Conservation (phyloP, 1,140 invertebrate genomes). For the Solen grandis region DNA sequence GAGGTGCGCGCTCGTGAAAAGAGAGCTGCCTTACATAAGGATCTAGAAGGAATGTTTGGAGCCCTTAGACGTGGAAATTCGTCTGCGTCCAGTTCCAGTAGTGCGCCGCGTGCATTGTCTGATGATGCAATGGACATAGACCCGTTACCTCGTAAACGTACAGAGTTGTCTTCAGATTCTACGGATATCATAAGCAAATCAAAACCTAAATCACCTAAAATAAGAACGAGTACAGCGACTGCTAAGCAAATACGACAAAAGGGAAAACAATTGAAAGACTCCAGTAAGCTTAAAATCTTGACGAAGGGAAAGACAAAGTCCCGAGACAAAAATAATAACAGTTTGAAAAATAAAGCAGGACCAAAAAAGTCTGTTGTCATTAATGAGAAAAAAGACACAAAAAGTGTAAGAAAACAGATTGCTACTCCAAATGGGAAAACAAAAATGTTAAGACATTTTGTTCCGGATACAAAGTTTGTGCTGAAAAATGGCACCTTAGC, state of each 20-base stretch:
- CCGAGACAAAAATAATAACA: neutral
- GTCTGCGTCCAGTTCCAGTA: conserved; percentile 13
- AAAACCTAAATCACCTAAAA: conserved; percentile 33
- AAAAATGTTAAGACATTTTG: conserved; percentile 48
- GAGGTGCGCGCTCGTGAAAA: conserved; percentile 59
- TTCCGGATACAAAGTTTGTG: conserved; percentile 59
- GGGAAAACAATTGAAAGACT: neutral
- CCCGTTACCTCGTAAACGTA: neutral
- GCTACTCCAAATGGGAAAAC: conserved; percentile 19
- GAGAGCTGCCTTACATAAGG: conserved; percentile 55
- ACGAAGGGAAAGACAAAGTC: too few relatives aligned
- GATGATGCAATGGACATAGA: neutral
- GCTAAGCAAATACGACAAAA: neutral
- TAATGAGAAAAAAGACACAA: too few relatives aligned
- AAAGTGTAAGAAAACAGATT: too few relatives aligned
- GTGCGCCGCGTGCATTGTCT: neutral
- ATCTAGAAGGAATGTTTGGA: conserved; percentile 60
- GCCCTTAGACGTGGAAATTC: conserved; percentile 49
- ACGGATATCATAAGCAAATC: too few relatives aligned
- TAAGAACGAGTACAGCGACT: conserved; percentile 10
- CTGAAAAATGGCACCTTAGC: conserved; percentile 35
- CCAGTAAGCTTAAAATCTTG: too few relatives aligned
- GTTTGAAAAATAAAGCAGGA: neutral
- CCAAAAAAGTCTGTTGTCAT: too few relatives aligned
- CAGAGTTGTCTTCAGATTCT: too few relatives aligned